phyloP scores from a whole-genome alignment of 2,888 invertebrate species.

The Lymantria dispar region DNA sequence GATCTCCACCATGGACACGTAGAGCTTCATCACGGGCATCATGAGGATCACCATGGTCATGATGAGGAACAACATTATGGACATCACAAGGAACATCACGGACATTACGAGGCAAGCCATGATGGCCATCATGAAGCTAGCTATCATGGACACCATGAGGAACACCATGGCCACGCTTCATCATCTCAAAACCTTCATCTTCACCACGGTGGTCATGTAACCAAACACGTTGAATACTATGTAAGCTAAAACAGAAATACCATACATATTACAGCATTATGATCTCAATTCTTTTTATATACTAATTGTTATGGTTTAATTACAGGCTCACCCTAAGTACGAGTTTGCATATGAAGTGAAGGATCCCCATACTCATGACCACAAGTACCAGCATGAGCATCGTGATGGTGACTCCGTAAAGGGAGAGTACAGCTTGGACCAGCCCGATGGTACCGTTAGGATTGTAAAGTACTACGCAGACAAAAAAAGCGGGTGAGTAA shows the following conservation, averaged over 20 bases:
- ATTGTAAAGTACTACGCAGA: too few species aligned
- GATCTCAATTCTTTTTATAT: not conserved
- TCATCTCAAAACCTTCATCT: conserved; percentile 1
- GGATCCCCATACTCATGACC: conserved; percentile 18
- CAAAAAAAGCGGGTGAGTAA: not conserved
- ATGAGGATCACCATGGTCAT: conserved; percentile 20
- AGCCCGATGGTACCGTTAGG: conserved; percentile 11
- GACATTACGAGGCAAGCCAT: conserved; percentile 15
- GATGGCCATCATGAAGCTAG: conserved; percentile 24
- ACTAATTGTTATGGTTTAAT: not conserved
- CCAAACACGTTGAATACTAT: conserved; percentile 24
- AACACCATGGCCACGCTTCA: not conserved
- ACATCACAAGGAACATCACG: conserved; percentile 24
- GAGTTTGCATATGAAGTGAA: too few species aligned
- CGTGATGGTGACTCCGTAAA: conserved; percentile 82
- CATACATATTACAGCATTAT: not conserved
- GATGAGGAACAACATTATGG: conserved; percentile 14
- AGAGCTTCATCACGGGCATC: not conserved
- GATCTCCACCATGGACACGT: not conserved
- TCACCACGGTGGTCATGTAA: conserved; percentile 1
- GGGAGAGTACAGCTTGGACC: conserved; percentile 75
- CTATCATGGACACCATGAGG: conserved; percentile 8
- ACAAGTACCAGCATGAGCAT: conserved; percentile 75
- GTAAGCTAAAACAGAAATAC: conserved; percentile 5
- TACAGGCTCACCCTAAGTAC: conserved; percentile 42